These are phyloP conservation scores for Lota lota DNA, from an alignment of 2,113 vertebrate genomes.

Conservation along the genomic window DNA sequence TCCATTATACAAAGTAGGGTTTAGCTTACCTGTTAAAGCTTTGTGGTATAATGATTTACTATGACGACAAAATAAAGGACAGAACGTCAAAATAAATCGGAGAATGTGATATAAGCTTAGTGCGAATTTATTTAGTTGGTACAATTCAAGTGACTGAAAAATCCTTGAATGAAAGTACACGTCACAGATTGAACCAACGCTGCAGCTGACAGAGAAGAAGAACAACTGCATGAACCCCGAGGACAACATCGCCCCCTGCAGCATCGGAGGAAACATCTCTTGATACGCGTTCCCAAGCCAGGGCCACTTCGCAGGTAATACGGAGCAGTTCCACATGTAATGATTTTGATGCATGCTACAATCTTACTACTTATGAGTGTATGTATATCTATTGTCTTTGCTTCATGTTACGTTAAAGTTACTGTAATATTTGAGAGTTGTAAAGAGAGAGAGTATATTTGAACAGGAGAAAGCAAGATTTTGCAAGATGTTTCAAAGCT, in stretches of 20 bases:
- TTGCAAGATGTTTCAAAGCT: too few species aligned
- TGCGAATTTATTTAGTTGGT: slow-evolving; percentile 2
- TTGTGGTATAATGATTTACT: too few species aligned
- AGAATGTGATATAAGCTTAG: too few species aligned
- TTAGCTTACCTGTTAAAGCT: too few species aligned
- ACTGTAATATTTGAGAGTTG: too few species aligned
- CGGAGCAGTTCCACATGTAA: too few species aligned
- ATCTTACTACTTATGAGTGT: background rate
- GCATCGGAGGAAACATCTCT: slow-evolving; percentile 34
- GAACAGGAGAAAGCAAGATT: too few species aligned
- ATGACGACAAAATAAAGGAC: too few species aligned
- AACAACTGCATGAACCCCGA: background rate
- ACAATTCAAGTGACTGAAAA: slow-evolving; percentile 16
- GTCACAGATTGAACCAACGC: slow-evolving; percentile 61
- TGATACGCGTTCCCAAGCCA: too few species aligned
- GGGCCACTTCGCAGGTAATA: too few species aligned
- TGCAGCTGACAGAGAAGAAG: slow-evolving; percentile 11
- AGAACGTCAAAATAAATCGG: background rate
- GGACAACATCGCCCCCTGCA: slow-evolving; percentile 39
- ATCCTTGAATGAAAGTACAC: slow-evolving; percentile 70
- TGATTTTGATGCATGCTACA: background rate
- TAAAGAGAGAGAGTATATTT: too few species aligned
- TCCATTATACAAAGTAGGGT: too few species aligned
- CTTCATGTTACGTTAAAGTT: background rate
- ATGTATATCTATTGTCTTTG: background rate